Conservation (phyloP, 2,797 vertebrate species). For the Paratrypauchen microcephalus region DNA sequence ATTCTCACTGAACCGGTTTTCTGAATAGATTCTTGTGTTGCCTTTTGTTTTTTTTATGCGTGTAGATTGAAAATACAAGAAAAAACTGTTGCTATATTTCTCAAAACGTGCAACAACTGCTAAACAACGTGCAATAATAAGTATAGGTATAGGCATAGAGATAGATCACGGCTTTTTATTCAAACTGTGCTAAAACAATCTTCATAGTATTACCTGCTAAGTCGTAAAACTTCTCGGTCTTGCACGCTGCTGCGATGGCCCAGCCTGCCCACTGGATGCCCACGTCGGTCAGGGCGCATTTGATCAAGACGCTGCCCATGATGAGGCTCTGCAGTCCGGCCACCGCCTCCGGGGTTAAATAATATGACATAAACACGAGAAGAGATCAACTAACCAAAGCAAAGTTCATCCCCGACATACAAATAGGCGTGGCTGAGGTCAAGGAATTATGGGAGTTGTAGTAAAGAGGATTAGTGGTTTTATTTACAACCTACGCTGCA, state of each 20-base stretch:
- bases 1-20: background rate
- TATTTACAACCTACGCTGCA: no score
- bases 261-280: constrained; percentile 78
- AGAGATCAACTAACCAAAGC: background rate
- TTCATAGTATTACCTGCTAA: constrained; percentile 70
- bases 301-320: constrained; percentile 66
- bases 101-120: background rate
- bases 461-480: constrained; percentile 34
- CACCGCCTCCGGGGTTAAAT: constrained; percentile 12
- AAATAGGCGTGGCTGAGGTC: constrained; percentile 29
- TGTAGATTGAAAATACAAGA: background rate
- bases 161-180: no score
- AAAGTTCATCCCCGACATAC: constrained; percentile 55
- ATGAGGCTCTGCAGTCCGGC: constrained; percentile 39
- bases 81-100: background rate
- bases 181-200: background rate
- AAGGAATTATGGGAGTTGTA: constrained; percentile 67
- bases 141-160: background rate
- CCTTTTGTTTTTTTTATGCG: background rate
- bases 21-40: background rate
- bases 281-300: constrained; percentile 70
- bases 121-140: background rate
- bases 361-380: constrained; percentile 25
- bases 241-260: constrained; percentile 70
- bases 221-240: constrained; percentile 82